A percentile compares a stretch with the other conserved stretches of the same genome.
Evolutionary conservation across 2,888 invertebrate genomes (phyloP).

Genomic region (Drosophila anomelani): DNA sequence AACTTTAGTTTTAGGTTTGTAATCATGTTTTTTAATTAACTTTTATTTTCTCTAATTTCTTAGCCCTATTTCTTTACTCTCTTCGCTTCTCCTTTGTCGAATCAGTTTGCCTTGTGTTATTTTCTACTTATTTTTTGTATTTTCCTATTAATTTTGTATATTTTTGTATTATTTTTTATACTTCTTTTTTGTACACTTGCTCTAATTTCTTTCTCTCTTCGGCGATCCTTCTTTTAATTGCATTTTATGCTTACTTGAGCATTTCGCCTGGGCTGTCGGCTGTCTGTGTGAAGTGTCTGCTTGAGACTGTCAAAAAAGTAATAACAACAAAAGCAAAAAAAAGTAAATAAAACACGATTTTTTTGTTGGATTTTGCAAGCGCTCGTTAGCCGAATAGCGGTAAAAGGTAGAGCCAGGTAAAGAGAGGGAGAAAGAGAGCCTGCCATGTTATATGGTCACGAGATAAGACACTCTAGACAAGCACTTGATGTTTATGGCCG

Average conservation of each 20-base stretch:
- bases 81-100: background rate
- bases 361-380: constrained; percentile 34
- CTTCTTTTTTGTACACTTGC: constrained; percentile 30
- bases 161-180: background rate
- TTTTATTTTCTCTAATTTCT: background rate
- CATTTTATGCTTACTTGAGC: constrained; percentile 41
- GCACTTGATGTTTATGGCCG: constrained; percentile 64
- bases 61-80: background rate
- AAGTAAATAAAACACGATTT: constrained; percentile 3
- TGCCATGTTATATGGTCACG: constrained; percentile 60
- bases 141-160: background rate
- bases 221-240: constrained; percentile 32
- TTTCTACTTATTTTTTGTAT: background rate
- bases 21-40: too few species aligned
- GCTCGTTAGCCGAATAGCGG: constrained; percentile 65
- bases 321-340: background rate
- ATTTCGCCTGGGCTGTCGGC: constrained; percentile 32
- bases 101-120: background rate
- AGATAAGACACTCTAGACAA: constrained; percentile 72
- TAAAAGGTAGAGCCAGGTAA: constrained; percentile 14
- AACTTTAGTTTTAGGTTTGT: too few species aligned
- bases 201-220: constrained; percentile 48
- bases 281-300: constrained; percentile 22
- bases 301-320: constrained; percentile 30
- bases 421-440: constrained; percentile 15